phyloP scores from a whole-genome alignment of 2,888 invertebrate species.

The Nineta flava region DNA sequence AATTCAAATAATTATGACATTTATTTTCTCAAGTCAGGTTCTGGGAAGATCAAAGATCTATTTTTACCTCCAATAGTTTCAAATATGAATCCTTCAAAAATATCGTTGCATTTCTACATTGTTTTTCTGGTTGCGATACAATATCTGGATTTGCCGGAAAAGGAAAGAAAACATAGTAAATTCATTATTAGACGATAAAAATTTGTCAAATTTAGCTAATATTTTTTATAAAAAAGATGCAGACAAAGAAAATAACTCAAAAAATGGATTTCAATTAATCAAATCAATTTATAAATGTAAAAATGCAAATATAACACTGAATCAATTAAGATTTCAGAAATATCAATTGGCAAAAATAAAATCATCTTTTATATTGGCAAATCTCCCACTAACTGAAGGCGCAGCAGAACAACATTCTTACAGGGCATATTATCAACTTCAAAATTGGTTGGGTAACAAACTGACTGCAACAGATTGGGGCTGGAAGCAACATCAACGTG shows the following conservation, averaged over 20 bases:
- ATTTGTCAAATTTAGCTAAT: not conserved
- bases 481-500: not conserved
- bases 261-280: not conserved
- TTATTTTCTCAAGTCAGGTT: no score
- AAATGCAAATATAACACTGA: not conserved
- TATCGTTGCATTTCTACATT: not conserved
- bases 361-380: not conserved
- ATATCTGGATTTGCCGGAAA: not conserved
- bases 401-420: not conserved
- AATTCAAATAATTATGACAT: no score
- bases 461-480: not conserved
- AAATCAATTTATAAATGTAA: not conserved
- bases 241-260: not conserved
- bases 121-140: not conserved
- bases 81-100: constrained; percentile 7
- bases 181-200: not conserved
- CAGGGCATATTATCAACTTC: not conserved
- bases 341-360: not conserved
- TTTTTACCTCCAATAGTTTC: constrained; percentile 12
- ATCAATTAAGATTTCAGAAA: not conserved
- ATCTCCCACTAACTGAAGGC: not conserved
- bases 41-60: not conserved
- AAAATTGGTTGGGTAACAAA: not conserved
- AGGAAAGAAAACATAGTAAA: not conserved
- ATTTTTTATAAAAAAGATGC: not conserved